phyloP scores from a whole-genome alignment of 2,797 vertebrate genomes.

The Scolopax bukidnonensis region DNA sequence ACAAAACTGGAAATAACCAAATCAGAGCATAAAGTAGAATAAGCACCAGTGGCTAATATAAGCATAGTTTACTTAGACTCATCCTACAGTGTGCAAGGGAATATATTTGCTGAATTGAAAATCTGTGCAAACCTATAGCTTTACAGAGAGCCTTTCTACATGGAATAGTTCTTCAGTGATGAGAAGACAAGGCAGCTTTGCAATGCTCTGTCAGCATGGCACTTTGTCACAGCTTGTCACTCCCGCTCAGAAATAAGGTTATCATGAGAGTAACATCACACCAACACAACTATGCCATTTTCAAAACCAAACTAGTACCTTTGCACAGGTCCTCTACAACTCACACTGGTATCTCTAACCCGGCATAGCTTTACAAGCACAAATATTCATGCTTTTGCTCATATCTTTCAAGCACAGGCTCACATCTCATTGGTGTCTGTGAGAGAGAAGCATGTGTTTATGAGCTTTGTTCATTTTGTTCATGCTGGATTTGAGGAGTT shows the following conservation, averaged over 20 bases:
- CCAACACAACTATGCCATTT: background rate
- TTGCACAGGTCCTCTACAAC: background rate
- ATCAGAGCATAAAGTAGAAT: background rate
- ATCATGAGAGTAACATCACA: background rate
- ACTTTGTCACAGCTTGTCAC: rapidly evolving
- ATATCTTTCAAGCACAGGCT: background rate
- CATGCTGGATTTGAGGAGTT: background rate
- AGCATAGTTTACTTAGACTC: background rate
- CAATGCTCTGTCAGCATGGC: background rate
- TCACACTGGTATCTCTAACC: background rate
- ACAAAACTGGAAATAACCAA: background rate
- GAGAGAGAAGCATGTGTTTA: background rate
- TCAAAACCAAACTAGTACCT: background rate
- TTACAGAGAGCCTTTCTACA: background rate
- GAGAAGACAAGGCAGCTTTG: background rate
- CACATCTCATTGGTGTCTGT: background rate
- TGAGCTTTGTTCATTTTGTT: background rate
- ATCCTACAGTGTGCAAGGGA: background rate
- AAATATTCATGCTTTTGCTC: background rate
- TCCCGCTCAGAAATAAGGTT: background rate
- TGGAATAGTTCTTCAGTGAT: background rate
- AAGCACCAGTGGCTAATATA: background rate
- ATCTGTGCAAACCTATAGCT: background rate
- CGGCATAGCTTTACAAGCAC: background rate
- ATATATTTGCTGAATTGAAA: background rate